Evolutionary conservation across 2,113 vertebrate species (phyloP).

Genomic region (Perognathus longimembris): DNA sequence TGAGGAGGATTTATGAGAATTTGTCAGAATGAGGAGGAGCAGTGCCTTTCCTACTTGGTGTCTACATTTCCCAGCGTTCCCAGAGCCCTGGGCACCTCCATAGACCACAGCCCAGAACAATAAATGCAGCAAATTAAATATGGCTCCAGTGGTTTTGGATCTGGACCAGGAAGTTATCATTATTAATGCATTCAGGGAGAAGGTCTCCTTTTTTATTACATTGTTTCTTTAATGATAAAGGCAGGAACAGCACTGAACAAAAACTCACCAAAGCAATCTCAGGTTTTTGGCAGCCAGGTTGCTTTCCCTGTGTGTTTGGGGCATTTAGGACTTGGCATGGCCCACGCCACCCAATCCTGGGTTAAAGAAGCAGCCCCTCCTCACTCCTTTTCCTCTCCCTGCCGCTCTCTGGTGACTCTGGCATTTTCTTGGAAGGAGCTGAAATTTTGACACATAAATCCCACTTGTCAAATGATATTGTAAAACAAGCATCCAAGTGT

Average conservation of each 20-base stretch:
- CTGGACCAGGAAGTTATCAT: conserved; percentile 88
- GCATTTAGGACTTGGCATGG: conserved; percentile 83
- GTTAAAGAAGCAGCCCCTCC: conserved; percentile 76
- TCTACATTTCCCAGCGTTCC: conserved; percentile 73
- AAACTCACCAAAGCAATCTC: conserved; percentile 85
- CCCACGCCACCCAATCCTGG: conserved; percentile 77
- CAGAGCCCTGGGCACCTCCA: conserved; percentile 80
- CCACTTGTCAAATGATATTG: conserved; percentile 91
- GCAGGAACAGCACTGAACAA: conserved; percentile 80
- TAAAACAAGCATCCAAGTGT: conserved; percentile 93
- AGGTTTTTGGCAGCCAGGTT: conserved; percentile 79
- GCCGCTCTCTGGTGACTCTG: conserved; percentile 86
- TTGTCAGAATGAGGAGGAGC: conserved; percentile 73
- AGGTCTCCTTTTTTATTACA: conserved; percentile 87
- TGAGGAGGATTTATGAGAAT: conserved; percentile 72
- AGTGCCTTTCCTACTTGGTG: conserved; percentile 63
- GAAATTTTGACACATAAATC: conserved; percentile 90
- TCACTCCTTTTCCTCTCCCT: conserved; percentile 69
- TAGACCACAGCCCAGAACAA: conserved; percentile 82
- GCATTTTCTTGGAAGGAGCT: conserved; percentile 89
- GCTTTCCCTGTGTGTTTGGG: conserved; percentile 80
- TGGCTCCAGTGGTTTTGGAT: conserved; percentile 91
- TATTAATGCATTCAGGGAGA: conserved; percentile 87
- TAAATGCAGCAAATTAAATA: conserved; percentile 86
- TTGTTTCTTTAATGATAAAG: conserved; percentile 90